Conservation (phyloP, 2,888 invertebrate species). For the Shargacucullia verbasci region DNA sequence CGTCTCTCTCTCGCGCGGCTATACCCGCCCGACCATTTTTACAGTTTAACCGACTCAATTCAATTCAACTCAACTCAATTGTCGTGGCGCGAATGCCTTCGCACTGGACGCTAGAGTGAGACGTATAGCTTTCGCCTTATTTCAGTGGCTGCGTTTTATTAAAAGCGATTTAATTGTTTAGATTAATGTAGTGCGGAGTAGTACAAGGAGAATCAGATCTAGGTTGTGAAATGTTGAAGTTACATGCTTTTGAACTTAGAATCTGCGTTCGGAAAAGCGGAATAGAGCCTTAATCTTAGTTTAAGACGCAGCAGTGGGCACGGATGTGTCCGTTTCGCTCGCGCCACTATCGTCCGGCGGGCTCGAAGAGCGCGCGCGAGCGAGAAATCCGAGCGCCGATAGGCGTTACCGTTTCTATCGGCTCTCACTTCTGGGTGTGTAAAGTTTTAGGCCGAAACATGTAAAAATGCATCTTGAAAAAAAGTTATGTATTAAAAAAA, state of each 20-base stretch:
- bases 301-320: slow-evolving; percentile 82
- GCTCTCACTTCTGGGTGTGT: slow-evolving; percentile 85
- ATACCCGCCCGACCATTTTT: slow-evolving; percentile 87
- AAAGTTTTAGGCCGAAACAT: slow-evolving; percentile 89
- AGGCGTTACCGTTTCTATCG: slow-evolving; percentile 84
- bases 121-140: slow-evolving; percentile 78
- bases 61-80: slow-evolving; percentile 89
- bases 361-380: slow-evolving; percentile 67
- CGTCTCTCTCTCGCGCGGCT: slow-evolving; percentile 86
- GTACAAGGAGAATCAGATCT: slow-evolving; percentile 49
- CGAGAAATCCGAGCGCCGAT: slow-evolving; percentile 79
- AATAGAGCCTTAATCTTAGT: slow-evolving; percentile 87
- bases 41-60: slow-evolving; percentile 88
- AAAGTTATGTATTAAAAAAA: slow-evolving; percentile 90
- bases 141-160: slow-evolving; percentile 67
- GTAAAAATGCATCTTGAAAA: slow-evolving; percentile 90
- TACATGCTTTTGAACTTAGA: slow-evolving; percentile 76
- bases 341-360: slow-evolving; percentile 85
- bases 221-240: slow-evolving; percentile 63
- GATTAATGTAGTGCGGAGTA: slow-evolving; percentile 35
- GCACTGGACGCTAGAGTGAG: slow-evolving; percentile 87
- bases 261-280: slow-evolving; percentile 79
- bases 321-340: slow-evolving; percentile 79
- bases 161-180: slow-evolving; percentile 55
- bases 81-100: slow-evolving; percentile 88